A percentile compares a stretch with the other conserved stretches of the same genome.
Evolutionary conservation across 2,797 vertebrate genomes (phyloP).

Genomic region (Carapus acus): DNA sequence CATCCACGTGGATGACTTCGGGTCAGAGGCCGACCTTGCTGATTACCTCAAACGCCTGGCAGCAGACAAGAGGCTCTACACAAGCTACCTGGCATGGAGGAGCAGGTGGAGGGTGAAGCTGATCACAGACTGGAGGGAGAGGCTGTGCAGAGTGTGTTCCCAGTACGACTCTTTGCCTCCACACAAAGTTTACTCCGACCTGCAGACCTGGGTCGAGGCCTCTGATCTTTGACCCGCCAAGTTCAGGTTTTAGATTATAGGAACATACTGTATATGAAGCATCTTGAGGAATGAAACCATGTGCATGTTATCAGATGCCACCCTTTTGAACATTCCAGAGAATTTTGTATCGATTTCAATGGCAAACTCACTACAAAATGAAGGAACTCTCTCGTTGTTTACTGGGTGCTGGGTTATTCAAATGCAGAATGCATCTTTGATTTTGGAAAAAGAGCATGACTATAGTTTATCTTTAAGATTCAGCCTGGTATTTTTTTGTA

Average conservation of each 20-base stretch:
- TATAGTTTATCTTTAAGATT: no score
- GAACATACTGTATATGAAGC: no score
- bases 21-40: constrained; percentile 71
- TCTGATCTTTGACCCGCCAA: background rate
- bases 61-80: constrained; percentile 69
- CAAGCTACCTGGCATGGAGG: constrained; percentile 77
- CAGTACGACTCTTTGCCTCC: constrained; percentile 62
- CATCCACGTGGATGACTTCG: constrained; percentile 84
- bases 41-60: constrained; percentile 68
- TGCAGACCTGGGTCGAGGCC: constrained; percentile 69
- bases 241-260: background rate
- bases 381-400: no score
- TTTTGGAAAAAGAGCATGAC: no score
- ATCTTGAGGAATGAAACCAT: no score
- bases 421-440: no score
- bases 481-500: no score
- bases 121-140: constrained; percentile 77
- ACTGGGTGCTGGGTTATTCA: no score
- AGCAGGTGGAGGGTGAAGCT: constrained; percentile 66
- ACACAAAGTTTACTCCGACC: constrained; percentile 64
- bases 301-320: no score
- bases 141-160: constrained; percentile 80
- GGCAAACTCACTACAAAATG: no score
- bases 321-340: no score
- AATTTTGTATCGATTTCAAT: no score